These are phyloP conservation scores for Heteropelma amictum DNA, from an alignment of 2,888 invertebrate species.

Conservation along the genomic window DNA sequence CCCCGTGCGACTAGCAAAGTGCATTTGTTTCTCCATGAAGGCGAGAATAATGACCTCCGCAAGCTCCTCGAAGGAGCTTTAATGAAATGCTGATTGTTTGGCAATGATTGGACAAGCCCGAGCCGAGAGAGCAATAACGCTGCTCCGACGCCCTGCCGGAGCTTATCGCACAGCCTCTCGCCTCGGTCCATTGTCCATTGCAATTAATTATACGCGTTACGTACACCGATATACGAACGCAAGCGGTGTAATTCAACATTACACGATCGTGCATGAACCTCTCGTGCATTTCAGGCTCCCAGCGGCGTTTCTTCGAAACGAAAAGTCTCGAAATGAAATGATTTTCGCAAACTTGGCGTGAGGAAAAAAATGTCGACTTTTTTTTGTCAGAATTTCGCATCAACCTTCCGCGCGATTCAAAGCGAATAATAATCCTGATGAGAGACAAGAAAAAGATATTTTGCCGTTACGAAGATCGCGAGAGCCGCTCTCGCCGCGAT, in stretches of 20 bases:
- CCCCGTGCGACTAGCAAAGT: background rate
- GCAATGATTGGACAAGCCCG: conserved; percentile 45
- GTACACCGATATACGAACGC: background rate
- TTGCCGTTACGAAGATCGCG: conserved; percentile 34
- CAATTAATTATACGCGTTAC: conserved; percentile 38
- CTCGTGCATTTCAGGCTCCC: background rate
- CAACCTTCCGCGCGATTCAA: too few relatives aligned
- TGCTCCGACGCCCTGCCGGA: conserved; percentile 27
- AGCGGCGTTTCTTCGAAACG: background rate
- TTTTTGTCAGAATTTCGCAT: too few relatives aligned
- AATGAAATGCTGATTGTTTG: conserved; percentile 55
- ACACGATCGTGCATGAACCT: conserved; percentile 4
- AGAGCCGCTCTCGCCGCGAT: background rate
- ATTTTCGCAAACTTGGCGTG: too few relatives aligned
- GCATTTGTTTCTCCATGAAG: conserved; percentile 37
- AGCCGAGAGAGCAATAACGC: background rate
- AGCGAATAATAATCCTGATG: too few relatives aligned
- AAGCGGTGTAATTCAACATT: background rate
- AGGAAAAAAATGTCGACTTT: too few relatives aligned
- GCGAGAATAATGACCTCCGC: conserved; percentile 47
- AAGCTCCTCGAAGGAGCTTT: conserved; percentile 27
- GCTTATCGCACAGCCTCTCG: conserved; percentile 53
- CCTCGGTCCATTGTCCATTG: conserved; percentile 52
- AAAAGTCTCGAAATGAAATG: too few relatives aligned
- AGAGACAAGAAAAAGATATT: conserved; percentile 16